Evolutionary conservation across 2,888 invertebrate species (phyloP).

Genomic region (Drosophila mayaguana): DNA sequence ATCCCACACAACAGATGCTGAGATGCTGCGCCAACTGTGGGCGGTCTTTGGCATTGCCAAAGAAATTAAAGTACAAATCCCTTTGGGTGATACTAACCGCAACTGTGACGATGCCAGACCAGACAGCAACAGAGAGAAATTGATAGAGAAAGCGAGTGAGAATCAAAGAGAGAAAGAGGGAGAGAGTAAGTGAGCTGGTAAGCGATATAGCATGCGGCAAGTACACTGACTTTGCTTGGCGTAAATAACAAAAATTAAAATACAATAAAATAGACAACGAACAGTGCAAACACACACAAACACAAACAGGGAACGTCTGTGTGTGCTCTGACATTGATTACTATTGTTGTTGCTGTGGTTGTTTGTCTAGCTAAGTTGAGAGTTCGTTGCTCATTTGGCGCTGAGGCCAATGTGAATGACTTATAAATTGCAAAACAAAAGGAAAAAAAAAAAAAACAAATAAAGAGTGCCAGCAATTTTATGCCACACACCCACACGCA

Average conservation of each 20-base stretch:
- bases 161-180: not conserved
- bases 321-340: constrained; percentile 60
- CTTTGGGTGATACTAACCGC: constrained; percentile 65
- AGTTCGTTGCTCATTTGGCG: constrained; percentile 73
- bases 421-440: constrained; percentile 73
- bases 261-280: constrained; percentile 77
- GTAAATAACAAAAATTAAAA: constrained; percentile 77
- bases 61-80: constrained; percentile 76
- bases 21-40: constrained; percentile 20
- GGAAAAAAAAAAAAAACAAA: constrained; percentile 69
- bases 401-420: constrained; percentile 62
- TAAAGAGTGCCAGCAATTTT: constrained; percentile 61
- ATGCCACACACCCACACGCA: constrained; percentile 23
- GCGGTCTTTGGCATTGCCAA: constrained; percentile 58
- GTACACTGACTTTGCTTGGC: constrained; percentile 62
- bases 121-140: not conserved
- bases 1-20: not conserved
- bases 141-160: not conserved
- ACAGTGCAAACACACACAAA: constrained; percentile 29
- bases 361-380: constrained; percentile 58
- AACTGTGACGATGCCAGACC: constrained; percentile 46
- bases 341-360: constrained; percentile 35
- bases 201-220: constrained; percentile 8
- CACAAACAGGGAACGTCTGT: not conserved
- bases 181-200: constrained; percentile 5